Base-by-base conservation (phyloP, 2,888 invertebrate genomes). In the Epicampocera succincta region DNA sequence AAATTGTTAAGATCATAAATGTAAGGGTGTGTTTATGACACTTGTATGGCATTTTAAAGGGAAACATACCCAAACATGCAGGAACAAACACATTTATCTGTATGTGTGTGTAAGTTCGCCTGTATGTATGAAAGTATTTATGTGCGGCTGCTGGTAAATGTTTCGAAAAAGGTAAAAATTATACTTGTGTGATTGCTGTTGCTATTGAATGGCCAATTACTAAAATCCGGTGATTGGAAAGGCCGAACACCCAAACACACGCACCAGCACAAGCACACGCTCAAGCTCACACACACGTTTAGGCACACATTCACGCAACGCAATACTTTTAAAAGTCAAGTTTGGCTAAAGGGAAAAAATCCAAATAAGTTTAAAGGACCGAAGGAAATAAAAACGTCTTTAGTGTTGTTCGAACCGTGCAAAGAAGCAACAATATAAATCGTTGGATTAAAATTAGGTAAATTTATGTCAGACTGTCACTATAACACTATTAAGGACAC, bases 191-290 rank as follows among this genome's bases (percentile, higher is more conserved):
- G 82, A 83, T 75, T 84, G 83, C 68, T 29, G 63, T 81, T 80
- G 74, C 78, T 65, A 75, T 77, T 84, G 80, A 84, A 84, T 84
- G 76, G 84, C 74, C 84, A 84, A 84, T 84, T 84, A 84, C 83
- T 76, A 61, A 77, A 84, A 83, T 83, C 79, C 68, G 79, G 71
- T 80, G 83, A 84, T 84, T 84, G 82, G 71, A 80, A 84, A 84
- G 78, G 83, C 58, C 61, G 71, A 82, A 75, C 78, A 48, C 40
- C 52, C 54, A 68, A 17, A 46, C 21, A 6, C n/a, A n/a, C n/a
- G n/a, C 17, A 61, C 12, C 9, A 3, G 46, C 19, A 29, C 15
- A 40, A 2, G 29, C n/a, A 58, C 29, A 13, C 56, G 46, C 38
- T 58, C 54, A 66, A 15, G 38, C 21, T 3, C n/a, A n/a, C n/a